A percentile compares a stretch with the other conserved stretches of the same genome.
These are phyloP conservation scores for Malthinus flaveolus DNA, from an alignment of 2,888 invertebrate genomes.

Conservation along the genomic window DNA sequence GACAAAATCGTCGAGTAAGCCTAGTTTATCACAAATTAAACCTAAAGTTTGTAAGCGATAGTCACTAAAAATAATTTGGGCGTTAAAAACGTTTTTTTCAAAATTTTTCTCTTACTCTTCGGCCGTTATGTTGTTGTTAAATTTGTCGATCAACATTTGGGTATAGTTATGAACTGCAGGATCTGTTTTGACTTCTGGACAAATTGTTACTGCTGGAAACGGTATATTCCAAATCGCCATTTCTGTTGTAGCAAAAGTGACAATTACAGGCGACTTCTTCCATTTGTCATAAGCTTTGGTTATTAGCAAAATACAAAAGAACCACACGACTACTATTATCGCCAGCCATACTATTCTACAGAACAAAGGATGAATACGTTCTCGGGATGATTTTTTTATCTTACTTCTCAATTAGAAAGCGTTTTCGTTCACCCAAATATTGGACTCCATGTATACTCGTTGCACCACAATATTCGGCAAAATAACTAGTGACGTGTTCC, in stretches of 20 bases:
- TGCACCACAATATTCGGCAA: conserved; percentile 19
- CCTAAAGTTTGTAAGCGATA: no score
- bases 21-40: no score
- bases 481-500: conserved; percentile 42
- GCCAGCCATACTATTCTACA: conserved; percentile 7
- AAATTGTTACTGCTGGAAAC: conserved; percentile 54
- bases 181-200: conserved; percentile 63
- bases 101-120: neutral
- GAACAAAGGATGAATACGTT: neutral
- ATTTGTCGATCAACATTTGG: neutral
- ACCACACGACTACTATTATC: neutral
- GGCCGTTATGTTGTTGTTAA: neutral
- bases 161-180: conserved; percentile 65
- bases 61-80: no score
- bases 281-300: conserved; percentile 70
- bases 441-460: conserved; percentile 36
- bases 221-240: conserved; percentile 68
- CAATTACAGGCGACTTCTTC: conserved; percentile 74
- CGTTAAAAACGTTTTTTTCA: no score
- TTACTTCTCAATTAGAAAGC: conserved; percentile 30
- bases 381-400: neutral
- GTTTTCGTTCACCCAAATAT: conserved; percentile 34
- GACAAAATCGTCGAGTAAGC: no score
- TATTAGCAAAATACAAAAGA: neutral
- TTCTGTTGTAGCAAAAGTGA: conserved; percentile 74